These are phyloP conservation scores for Hyposoter dolosus DNA, from an alignment of 2,888 invertebrate species.

Conservation along the genomic window DNA sequence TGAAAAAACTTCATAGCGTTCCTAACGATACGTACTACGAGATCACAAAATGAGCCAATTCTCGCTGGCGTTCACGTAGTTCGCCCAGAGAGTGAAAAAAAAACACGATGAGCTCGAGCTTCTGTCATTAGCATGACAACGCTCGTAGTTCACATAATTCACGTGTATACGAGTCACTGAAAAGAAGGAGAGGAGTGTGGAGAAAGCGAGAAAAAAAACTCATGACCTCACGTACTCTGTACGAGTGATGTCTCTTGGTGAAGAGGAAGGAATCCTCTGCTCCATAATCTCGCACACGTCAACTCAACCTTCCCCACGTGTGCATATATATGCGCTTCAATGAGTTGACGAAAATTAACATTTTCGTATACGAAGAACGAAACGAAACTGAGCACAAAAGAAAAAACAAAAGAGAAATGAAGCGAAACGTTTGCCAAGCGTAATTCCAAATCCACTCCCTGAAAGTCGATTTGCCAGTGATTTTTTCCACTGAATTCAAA, in stretches of 20 bases:
- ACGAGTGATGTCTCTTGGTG: conserved; percentile 51
- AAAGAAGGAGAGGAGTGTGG: neutral
- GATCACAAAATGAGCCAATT: conserved; percentile 28
- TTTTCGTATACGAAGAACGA: neutral
- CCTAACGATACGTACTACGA: neutral
- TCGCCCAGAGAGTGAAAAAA: conserved; percentile 1
- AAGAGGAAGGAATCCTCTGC: conserved; percentile 32
- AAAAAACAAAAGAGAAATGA: neutral
- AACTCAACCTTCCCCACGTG: conserved; percentile 14
- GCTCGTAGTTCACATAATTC: conserved; percentile 49
- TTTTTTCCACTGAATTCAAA: neutral
- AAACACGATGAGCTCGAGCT: conserved; percentile 43
- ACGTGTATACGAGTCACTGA: conserved; percentile 26
- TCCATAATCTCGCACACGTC: conserved; percentile 8
- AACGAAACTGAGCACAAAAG: neutral
- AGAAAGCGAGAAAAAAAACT: neutral
- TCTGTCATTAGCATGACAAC: conserved; percentile 64
- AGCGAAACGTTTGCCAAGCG: neutral
- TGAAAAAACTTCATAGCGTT: neutral
- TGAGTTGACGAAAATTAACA: conserved; percentile 15
- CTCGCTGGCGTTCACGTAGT: conserved; percentile 26
- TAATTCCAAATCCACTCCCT: neutral
- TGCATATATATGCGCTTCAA: neutral
- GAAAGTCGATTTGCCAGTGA: neutral
- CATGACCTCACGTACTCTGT: conserved; percentile 64